Evolutionary conservation across 2,888 invertebrate genomes (phyloP).

Genomic region (Beris chalybata): DNA sequence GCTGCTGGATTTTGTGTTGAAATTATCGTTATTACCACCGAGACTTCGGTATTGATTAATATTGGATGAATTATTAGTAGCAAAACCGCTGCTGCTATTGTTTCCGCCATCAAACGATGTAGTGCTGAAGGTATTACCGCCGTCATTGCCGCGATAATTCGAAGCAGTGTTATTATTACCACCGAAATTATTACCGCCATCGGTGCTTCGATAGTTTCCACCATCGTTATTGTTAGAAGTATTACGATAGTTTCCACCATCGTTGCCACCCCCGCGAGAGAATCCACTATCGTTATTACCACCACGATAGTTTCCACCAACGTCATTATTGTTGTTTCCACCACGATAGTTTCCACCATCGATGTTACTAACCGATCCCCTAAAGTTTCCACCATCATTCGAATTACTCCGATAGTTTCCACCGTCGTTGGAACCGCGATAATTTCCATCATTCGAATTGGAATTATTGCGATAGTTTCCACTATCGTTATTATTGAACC

Average conservation of each 20-base stretch:
- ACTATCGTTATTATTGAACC: conserved; percentile 7
- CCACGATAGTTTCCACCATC: conserved; percentile 19
- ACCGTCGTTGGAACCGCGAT: conserved; percentile 5
- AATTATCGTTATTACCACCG: conserved; percentile 7
- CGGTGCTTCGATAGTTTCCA: conserved; percentile 9
- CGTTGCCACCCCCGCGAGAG: too few relatives aligned
- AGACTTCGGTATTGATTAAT: conserved; percentile 13
- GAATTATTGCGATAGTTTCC: conserved; percentile 6
- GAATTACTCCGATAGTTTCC: neutral
- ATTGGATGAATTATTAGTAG: conserved; percentile 6
- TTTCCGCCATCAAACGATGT: conserved; percentile 3
- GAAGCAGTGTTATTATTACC: conserved; percentile 5
- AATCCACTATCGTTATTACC: too few relatives aligned
- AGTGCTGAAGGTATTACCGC: conserved; percentile 1
- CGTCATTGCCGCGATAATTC: conserved; percentile 3
- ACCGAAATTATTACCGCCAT: conserved; percentile 4
- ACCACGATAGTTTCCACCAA: too few relatives aligned
- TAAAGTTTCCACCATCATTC: conserved; percentile 6
- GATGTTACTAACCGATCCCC: neutral
- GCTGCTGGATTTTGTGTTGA: neutral
- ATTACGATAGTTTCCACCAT: too few relatives aligned
- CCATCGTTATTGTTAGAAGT: conserved; percentile 10
- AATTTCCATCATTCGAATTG: conserved; percentile 6
- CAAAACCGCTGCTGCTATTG: neutral
- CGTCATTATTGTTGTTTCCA: neutral